Conservation (phyloP, 1,140 invertebrate species). For the Drosophila melanica region DNA sequence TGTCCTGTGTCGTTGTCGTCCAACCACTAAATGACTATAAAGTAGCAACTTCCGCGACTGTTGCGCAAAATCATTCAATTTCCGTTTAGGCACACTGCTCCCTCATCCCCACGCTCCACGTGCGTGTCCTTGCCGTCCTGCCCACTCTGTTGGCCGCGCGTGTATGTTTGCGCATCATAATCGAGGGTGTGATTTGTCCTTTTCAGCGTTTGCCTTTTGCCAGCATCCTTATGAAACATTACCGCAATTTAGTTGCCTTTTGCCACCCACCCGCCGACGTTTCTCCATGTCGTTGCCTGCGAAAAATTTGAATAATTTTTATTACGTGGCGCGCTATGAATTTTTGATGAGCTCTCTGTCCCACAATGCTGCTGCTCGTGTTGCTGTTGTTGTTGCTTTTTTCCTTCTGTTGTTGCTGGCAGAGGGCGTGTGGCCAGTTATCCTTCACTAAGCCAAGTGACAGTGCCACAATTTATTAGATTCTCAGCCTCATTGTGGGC, state of each 20-base stretch:
- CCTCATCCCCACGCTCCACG: conserved; percentile 30
- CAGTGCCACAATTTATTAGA: conserved; percentile 83
- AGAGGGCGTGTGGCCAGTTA: conserved; percentile 72
- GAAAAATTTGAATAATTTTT: conserved; percentile 84
- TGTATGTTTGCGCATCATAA: conserved; percentile 67
- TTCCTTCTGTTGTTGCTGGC: conserved; percentile 32
- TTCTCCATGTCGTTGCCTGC: conserved; percentile 47
- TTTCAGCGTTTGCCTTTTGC: conserved; percentile 55
- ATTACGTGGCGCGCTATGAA: conserved; percentile 83
- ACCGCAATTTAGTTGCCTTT: conserved; percentile 75
- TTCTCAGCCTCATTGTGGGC: conserved; percentile 73
- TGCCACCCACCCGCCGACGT: conserved; percentile 15
- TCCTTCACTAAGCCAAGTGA: conserved; percentile 82
- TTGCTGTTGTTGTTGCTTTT: conserved; percentile 32
- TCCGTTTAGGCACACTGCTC: conserved; percentile 74
- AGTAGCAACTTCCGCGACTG: conserved; percentile 82
- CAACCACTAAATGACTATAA: conserved; percentile 84
- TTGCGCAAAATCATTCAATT: conserved; percentile 84
- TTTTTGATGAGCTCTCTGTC: conserved; percentile 75
- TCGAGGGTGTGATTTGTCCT: conserved; percentile 83
- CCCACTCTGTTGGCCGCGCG: background rate
- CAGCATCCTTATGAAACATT: conserved; percentile 73
- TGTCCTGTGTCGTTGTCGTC: conserved; percentile 58
- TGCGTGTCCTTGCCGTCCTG: conserved; percentile 1
- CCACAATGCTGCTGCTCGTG: conserved; percentile 27